phyloP scores from a whole-genome alignment of 2,888 invertebrate species.

The Brachyptera putata region DNA sequence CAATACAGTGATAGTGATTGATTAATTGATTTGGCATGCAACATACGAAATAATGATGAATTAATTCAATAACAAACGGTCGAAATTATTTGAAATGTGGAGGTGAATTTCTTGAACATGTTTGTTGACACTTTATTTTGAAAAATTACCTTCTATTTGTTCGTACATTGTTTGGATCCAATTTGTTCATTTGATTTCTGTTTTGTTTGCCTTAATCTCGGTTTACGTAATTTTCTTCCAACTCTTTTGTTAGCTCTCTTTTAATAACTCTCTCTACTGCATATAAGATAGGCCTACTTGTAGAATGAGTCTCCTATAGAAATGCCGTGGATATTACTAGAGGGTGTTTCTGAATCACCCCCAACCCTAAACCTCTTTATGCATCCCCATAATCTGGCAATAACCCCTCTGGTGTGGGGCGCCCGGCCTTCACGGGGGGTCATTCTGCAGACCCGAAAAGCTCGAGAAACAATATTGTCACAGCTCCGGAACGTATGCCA shows the following conservation, averaged over 20 bases:
- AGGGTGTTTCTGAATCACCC: conserved; percentile 25
- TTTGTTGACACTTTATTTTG: too few relatives aligned
- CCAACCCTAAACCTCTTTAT: neutral
- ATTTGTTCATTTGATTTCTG: conserved; percentile 15
- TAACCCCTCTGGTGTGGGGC: conserved; percentile 17
- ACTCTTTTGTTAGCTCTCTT: neutral
- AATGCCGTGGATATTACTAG: conserved; percentile 9
- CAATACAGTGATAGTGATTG: too few relatives aligned
- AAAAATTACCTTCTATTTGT: conserved; percentile 6
- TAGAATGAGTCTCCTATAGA: conserved; percentile 3
- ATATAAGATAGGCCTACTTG: neutral
- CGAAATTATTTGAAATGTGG: too few relatives aligned
- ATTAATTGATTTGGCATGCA: too few relatives aligned
- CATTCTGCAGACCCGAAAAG: conserved; percentile 27
- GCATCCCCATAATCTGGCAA: conserved; percentile 15
- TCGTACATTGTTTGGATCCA: neutral
- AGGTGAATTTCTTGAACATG: too few relatives aligned
- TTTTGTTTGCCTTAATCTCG: neutral
- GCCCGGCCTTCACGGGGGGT: conserved; percentile 25
- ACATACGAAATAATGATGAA: too few relatives aligned
- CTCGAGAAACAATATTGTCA: conserved; percentile 35
- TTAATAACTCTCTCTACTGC: conserved; percentile 11
- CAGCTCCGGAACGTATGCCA: conserved; percentile 32
- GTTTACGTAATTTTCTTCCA: conserved; percentile 8
- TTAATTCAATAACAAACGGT: too few relatives aligned